These are phyloP conservation scores for Pelecanoides urinatrix DNA, from an alignment of 2,113 vertebrate genomes.

Conservation along the genomic window DNA sequence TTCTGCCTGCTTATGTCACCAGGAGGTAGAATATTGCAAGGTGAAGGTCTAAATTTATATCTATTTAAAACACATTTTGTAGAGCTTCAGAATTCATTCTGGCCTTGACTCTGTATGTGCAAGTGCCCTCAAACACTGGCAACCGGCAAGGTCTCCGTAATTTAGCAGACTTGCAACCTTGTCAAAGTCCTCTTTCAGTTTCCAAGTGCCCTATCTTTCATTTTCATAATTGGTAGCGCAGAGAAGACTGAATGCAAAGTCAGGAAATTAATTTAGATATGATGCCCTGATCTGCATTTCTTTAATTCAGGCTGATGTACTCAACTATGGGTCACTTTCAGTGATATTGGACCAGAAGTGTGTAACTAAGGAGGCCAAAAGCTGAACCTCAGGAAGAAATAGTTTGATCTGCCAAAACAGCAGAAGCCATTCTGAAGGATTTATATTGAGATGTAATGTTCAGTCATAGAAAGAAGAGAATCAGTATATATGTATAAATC, in stretches of 20 bases:
- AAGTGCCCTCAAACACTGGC: background rate
- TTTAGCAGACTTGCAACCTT: slow-evolving; percentile 3
- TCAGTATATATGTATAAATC: background rate
- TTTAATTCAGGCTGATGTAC: background rate
- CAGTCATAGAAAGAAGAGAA: background rate
- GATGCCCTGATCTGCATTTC: slow-evolving; percentile 21
- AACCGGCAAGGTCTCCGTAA: background rate
- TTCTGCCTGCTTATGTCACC: background rate
- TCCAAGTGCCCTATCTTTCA: background rate
- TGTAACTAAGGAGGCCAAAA: background rate
- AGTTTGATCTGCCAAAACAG: background rate
- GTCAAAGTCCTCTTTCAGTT: background rate
- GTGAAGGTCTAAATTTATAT: background rate
- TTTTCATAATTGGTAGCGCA: slow-evolving; percentile 17
- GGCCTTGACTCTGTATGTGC: background rate
- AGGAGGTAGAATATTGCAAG: background rate
- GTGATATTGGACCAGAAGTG: background rate
- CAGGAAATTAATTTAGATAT: slow-evolving; percentile 37
- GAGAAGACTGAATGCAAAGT: background rate
- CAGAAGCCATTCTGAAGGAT: background rate
- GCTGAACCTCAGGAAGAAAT: background rate
- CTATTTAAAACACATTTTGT: background rate
- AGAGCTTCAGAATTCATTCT: background rate
- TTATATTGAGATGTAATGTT: background rate
- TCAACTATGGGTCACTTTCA: slow-evolving; percentile 9